phyloP scores from a whole-genome alignment of 2,113 vertebrate genomes.

The Forbesichthys papilliferus region DNA sequence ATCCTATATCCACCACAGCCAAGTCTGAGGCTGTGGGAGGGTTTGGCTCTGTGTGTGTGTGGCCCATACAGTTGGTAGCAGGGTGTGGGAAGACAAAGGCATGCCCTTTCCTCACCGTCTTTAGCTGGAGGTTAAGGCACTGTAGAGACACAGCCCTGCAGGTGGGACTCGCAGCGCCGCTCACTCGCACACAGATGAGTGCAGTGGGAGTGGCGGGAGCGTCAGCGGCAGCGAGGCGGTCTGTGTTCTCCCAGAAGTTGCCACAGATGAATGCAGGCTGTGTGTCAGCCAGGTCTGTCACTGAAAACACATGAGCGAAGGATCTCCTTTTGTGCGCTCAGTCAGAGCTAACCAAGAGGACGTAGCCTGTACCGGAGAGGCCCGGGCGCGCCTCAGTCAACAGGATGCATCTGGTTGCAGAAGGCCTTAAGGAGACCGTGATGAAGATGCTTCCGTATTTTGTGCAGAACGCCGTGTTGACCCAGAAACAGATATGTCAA shows the following conservation, averaged over 20 bases:
- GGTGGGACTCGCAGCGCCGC: constrained; percentile 35
- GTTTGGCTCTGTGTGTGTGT: not conserved
- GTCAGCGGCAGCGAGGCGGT: constrained; percentile 54
- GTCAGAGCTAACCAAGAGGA: constrained; percentile 43
- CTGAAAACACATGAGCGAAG: constrained; percentile 22
- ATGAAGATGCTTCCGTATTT: constrained; percentile 80
- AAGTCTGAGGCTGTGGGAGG: not conserved
- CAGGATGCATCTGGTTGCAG: constrained; percentile 77
- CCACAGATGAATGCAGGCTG: constrained; percentile 39
- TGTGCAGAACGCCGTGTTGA: constrained; percentile 76
- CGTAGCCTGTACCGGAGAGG: constrained; percentile 17
- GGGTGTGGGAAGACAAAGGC: constrained; percentile 14
- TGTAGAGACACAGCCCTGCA: constrained; percentile 36
- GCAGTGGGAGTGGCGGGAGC: constrained; percentile 52
- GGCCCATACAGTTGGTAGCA: not conserved
- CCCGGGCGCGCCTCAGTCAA: constrained; percentile 11
- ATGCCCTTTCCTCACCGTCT: constrained; percentile 14
- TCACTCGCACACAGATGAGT: constrained; percentile 29
- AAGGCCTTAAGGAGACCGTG: constrained; percentile 61
- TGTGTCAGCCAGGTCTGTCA: constrained; percentile 51
- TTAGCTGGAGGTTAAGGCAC: constrained; percentile 48
- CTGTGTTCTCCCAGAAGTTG: constrained; percentile 36
- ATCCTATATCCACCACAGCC: too few species aligned
- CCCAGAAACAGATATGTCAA: constrained; percentile 75
- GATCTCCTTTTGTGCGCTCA: not conserved